phyloP scores from a whole-genome alignment of 2,888 invertebrate genomes.

The Timema cristinae region DNA sequence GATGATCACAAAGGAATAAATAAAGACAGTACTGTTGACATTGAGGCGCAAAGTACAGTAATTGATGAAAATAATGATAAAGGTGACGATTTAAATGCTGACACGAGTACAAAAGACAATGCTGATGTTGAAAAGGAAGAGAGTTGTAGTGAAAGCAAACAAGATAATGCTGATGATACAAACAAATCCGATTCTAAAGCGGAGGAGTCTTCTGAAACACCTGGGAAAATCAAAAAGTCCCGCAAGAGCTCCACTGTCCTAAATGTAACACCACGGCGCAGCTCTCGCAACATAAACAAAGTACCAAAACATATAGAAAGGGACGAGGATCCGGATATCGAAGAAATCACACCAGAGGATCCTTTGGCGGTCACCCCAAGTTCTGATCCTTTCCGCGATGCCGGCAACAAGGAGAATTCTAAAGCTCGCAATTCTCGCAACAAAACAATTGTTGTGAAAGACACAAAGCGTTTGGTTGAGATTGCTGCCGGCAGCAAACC shows the following conservation, averaged over 20 bases:
- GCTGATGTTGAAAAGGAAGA: conserved; percentile 22
- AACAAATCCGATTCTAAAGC: not conserved
- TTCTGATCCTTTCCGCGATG: conserved; percentile 21
- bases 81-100: conserved; percentile 18
- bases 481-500: conserved; percentile 59
- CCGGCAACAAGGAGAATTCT: conserved; percentile 21
- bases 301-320: conserved; percentile 47
- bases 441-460: conserved; percentile 61
- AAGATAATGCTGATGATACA: conserved; percentile 27
- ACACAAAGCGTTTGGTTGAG: conserved; percentile 66
- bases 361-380: conserved; percentile 47
- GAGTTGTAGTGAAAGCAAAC: conserved; percentile 33
- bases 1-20: not conserved
- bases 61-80: conserved; percentile 32
- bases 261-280: conserved; percentile 50
- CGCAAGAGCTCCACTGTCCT: conserved; percentile 31
- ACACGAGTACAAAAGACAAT: conserved; percentile 31
- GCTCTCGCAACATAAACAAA: conserved; percentile 56
- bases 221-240: conserved; percentile 33
- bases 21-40: not conserved
- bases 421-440: conserved; percentile 26
- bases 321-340: conserved; percentile 52
- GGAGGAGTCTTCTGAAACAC: conserved; percentile 35
- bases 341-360: conserved; percentile 59
- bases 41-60: not conserved